Base-by-base conservation (phyloP, 2,113 vertebrate genomes). In the Antigone vipio region DNA sequence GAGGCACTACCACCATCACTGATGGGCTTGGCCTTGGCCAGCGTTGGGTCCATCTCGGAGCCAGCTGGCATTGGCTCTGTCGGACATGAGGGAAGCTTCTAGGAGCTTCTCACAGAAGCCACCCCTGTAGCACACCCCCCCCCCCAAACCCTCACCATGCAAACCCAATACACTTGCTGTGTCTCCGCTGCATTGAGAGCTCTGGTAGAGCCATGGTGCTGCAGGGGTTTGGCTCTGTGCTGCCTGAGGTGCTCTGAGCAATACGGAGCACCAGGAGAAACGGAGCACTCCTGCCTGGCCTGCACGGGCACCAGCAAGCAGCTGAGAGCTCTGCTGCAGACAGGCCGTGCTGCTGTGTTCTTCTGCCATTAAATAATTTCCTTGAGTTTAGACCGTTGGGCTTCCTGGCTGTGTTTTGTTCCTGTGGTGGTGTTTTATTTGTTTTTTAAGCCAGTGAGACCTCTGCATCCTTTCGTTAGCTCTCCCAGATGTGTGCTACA, bases 351-450 rank as follows among this genome's bases (percentile, higher is more conserved):
- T 84, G 79, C 81, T 38, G 19, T 82, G 47, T 55, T 88, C 62
- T 50, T 85, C 47, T 38, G 29, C 60, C 23, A 6, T 71, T 56
- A 87, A 93, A 71, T 55, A 42, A 67, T 63, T 77, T 56, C 69
- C 81, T 67, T 42, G 20, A 67, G 52, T 85, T 72, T 50, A 64
- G 38, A 42, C 42, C 42, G 52, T 74, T 69, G 73, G 59, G 23
- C 74, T 93, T 56, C 77, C 73, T 67, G n/a, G 5, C 77, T 85
- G 49, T 49, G n/a, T 60, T 87, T 24, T 47, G n/a, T 85, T 88
- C 77, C 55, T 58, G 47, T 60, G 59, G 87, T 60, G 45, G 14
- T 71, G 50, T 29, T 93, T 60, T 80, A 50, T 90, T 93, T 88
- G 30, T 24, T 93, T 91, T 56, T 74, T 30, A 53, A 75, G 60